phyloP scores from a whole-genome alignment of 2,113 vertebrate species.

The Jaculus jaculus region DNA sequence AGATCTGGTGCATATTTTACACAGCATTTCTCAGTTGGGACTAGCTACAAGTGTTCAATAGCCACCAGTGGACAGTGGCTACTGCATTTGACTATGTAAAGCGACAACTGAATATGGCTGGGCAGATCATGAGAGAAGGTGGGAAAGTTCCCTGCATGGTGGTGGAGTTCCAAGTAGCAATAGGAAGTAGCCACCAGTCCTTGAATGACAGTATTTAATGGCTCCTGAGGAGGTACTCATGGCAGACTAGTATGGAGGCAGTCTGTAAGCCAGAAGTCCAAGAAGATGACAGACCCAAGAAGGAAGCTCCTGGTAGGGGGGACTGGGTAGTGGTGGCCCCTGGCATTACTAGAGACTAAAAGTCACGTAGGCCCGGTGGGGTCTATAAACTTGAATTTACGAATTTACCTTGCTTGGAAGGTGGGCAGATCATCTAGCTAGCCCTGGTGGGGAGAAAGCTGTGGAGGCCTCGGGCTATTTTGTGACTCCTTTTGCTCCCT shows the following conservation, averaged over 20 bases:
- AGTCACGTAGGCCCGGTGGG: neutral
- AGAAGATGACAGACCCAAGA: neutral
- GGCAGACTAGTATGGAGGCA: neutral
- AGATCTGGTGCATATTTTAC: neutral
- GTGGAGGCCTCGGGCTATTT: slow-evolving; percentile 11
- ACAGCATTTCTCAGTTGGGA: neutral
- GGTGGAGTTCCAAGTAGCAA: neutral
- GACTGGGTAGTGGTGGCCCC: neutral
- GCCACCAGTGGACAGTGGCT: neutral
- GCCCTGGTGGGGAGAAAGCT: neutral
- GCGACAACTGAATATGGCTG: neutral
- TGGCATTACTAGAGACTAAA: neutral
- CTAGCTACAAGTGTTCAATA: neutral
- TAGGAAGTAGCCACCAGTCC: neutral
- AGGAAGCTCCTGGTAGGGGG: neutral
- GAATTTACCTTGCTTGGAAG: neutral
- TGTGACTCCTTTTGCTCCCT: neutral
- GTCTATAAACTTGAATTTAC: slow-evolving; percentile 19
- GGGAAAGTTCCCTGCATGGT: neutral
- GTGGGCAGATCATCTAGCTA: neutral
- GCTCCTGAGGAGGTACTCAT: neutral
- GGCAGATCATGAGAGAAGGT: neutral
- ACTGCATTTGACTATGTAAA: neutral
- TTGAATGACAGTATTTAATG: neutral
- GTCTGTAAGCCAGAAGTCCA: neutral